A percentile compares a stretch with the other conserved stretches of the same genome.
phyloP scores from a whole-genome alignment of 2,797 vertebrate genomes.

The Lepilemur ruficaudatus region DNA sequence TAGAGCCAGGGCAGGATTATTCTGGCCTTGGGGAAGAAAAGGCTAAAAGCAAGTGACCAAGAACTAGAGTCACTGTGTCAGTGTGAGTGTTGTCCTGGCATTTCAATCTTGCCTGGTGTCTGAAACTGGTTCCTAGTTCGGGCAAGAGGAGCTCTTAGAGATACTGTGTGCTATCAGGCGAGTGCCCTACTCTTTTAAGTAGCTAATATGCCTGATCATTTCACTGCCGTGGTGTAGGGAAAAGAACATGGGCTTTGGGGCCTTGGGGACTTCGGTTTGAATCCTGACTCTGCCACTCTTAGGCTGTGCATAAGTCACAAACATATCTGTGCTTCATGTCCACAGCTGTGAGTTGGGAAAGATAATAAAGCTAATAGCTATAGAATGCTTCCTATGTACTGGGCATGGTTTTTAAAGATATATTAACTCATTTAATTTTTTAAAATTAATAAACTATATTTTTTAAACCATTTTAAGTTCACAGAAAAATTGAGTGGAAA shows the following conservation, averaged over 20 bases:
- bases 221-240: neutral
- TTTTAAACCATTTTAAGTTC: constrained; percentile 2
- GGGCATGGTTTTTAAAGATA: neutral
- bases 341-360: neutral
- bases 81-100: neutral
- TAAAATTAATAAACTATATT: neutral
- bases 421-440: neutral
- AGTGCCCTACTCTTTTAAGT: neutral
- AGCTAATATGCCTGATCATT: neutral
- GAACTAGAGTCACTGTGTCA: neutral
- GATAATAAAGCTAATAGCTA: neutral
- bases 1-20: neutral
- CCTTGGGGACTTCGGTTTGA: neutral
- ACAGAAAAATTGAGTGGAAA: neutral
- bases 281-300: neutral
- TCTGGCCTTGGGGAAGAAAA: constrained; percentile 11
- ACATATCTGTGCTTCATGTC: neutral
- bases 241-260: neutral
- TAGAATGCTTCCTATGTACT: neutral
- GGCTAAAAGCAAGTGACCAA: neutral
- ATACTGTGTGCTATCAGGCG: neutral
- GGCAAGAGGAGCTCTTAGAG: neutral
- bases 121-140: neutral
- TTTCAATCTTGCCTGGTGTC: neutral
- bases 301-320: neutral